Conservation (phyloP, 92 coral and sea anemone species). For the Palythoa heliodiscus region DNA sequence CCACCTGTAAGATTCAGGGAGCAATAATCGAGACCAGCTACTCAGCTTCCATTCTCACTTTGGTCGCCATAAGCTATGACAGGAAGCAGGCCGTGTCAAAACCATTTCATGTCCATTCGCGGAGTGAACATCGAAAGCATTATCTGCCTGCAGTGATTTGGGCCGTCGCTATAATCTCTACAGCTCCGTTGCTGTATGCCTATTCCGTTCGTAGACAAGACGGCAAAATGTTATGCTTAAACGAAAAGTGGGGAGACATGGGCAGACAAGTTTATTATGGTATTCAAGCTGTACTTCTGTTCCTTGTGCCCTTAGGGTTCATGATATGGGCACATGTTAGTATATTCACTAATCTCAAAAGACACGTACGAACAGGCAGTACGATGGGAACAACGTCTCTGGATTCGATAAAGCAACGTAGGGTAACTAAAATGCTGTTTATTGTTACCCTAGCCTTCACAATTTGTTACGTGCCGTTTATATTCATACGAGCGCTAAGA, state of each 20-base stretch:
- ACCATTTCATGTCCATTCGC: constrained; percentile 38
- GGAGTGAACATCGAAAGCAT: not conserved
- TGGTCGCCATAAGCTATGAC: constrained; percentile 52
- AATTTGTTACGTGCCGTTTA: constrained; percentile 75
- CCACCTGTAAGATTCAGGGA: constrained; percentile 35
- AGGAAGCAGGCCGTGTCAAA: constrained; percentile 40
- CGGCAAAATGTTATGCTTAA: constrained; percentile 42
- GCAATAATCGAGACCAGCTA: constrained; percentile 42
- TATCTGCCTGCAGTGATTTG: constrained; percentile 38
- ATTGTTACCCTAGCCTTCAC: constrained; percentile 73
- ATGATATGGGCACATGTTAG: constrained; percentile 53
- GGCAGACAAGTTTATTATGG: constrained; percentile 58
- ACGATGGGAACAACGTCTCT: not conserved
- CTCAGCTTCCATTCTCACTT: constrained; percentile 48
- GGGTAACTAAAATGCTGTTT: constrained; percentile 78
- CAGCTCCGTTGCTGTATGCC: constrained; percentile 43
- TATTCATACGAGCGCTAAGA: constrained; percentile 62
- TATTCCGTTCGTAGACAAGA: constrained; percentile 41
- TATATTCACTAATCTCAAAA: constrained; percentile 35
- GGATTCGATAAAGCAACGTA: constrained; percentile 50
- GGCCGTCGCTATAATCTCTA: constrained; percentile 25
- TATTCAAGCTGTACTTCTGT: constrained; percentile 45
- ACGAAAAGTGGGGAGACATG: constrained; percentile 38
- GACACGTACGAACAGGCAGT: constrained; percentile 22
- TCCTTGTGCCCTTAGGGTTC: constrained; percentile 41